Percentiles rank a stretch among this genome's conserved stretches.
Evolutionary conservation across 2,113 vertebrate species (phyloP).

Genomic region (Thymallus thymallus): DNA sequence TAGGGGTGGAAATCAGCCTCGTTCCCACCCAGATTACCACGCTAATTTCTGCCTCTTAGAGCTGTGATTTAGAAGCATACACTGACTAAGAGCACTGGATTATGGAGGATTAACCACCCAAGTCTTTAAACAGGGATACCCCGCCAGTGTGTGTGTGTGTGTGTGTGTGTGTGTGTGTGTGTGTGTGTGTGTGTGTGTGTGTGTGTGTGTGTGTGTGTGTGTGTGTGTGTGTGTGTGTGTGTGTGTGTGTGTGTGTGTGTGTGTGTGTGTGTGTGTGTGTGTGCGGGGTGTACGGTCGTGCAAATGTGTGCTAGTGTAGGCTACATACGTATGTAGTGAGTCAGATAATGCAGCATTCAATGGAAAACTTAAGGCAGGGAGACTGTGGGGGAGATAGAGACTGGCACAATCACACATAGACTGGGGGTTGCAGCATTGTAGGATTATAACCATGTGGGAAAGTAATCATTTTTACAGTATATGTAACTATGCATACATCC

Average conservation of each 20-base stretch:
- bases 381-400: conserved; percentile 28
- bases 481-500: background rate
- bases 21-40: conserved; percentile 62
- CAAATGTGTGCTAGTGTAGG: conserved; percentile 35
- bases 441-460: background rate
- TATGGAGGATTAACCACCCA: conserved; percentile 68
- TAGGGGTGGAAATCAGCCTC: conserved; percentile 56
- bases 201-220: conserved; percentile 16
- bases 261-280: conserved; percentile 21
- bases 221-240: too few species aligned
- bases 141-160: conserved; percentile 25
- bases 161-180: conserved; percentile 16
- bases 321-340: conserved; percentile 1
- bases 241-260: conserved; percentile 26
- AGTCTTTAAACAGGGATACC: conserved; percentile 62
- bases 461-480: background rate
- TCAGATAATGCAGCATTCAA: conserved; percentile 43
- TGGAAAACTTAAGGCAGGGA: conserved; percentile 42
- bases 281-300: conserved; percentile 10
- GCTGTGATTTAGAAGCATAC: conserved; percentile 65
- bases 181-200: conserved; percentile 19
- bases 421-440: background rate
- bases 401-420: conserved; percentile 66
- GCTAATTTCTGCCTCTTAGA: conserved; percentile 62
- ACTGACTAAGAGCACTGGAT: conserved; percentile 71